Evolutionary conservation across 2,888 invertebrate species (phyloP), one percentile per base, ranked within the genome.

Genomic region (Caenorhabditis sp.): DNA sequence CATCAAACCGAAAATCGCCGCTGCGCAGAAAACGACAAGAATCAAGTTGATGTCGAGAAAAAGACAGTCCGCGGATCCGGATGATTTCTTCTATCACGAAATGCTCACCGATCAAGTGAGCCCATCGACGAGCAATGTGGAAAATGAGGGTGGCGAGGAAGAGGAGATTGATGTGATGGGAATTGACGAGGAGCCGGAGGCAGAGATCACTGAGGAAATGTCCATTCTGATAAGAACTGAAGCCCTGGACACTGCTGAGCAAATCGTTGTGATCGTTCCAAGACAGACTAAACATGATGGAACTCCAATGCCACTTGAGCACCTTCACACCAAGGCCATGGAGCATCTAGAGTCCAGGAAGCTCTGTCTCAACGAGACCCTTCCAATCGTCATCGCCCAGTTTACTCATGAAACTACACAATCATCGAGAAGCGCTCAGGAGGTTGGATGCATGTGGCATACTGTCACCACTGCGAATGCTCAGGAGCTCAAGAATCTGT

Each of bases 81-180:
- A 80, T 14, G 80, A 80, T 58, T 72, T 80, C 28, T 80, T 54
- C 28, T 80, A 72, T 66, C 80, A 73, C 19, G 80, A 80, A 35
- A 2, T 80, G 38, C 66, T 80, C 41, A 35, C 44, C 7, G 80
- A 80, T 24, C 56, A 56, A 26, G 38, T 35, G 14, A 72, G 80
- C 10, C 72, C 70, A n/a, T 58, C 72, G 22, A 64, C 44, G 14
- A 72, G 72, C 44, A 73, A 80, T 41, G 41, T 51, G 16, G 80
- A 80, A 14, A 80, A 80, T 72, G 80, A 59, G 1, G 70, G 24
- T 0, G 31, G n/a, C 0, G 63, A 31, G 24, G 68, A 26, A 1
- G 68, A 47, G 10, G 76, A 68, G 7, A 28, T 59, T 1, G 61
- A 66, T 28, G 49, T 64, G 4, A 14, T 28, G 7, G 68, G 4